Evolutionary conservation across 2,797 vertebrate genomes (phyloP).

Genomic region (Rhinella marina): DNA sequence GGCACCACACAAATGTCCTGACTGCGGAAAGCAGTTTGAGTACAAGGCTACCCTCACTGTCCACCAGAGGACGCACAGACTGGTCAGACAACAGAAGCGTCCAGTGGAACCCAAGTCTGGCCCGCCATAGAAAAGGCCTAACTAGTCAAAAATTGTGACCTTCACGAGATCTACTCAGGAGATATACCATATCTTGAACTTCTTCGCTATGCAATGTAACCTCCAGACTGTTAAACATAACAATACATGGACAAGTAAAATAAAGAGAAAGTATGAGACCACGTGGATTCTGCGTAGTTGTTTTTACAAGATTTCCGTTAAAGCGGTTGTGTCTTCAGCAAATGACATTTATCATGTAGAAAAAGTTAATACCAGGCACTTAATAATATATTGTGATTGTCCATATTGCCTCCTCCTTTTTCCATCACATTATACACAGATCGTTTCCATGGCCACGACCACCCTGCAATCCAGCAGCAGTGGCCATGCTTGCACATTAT

Average conservation of each 20-base stretch:
- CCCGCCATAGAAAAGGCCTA: background rate
- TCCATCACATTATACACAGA: too few species aligned
- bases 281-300: background rate
- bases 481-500: too few species aligned
- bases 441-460: too few species aligned
- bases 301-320: background rate
- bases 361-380: too few species aligned
- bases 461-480: too few species aligned
- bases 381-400: too few species aligned
- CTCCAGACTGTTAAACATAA: background rate
- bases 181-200: background rate
- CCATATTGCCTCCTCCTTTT: too few species aligned
- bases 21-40: background rate
- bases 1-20: background rate
- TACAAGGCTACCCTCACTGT: conserved; percentile 13
- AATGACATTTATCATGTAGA: too few species aligned
- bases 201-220: background rate
- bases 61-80: background rate
- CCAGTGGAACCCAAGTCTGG: background rate
- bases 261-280: background rate
- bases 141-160: background rate
- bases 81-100: background rate
- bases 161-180: background rate
- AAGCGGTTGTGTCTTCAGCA: background rate
- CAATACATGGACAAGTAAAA: background rate